Conservation (phyloP, 2,888 invertebrate genomes). For the Heteromyza rotundicornis region DNA sequence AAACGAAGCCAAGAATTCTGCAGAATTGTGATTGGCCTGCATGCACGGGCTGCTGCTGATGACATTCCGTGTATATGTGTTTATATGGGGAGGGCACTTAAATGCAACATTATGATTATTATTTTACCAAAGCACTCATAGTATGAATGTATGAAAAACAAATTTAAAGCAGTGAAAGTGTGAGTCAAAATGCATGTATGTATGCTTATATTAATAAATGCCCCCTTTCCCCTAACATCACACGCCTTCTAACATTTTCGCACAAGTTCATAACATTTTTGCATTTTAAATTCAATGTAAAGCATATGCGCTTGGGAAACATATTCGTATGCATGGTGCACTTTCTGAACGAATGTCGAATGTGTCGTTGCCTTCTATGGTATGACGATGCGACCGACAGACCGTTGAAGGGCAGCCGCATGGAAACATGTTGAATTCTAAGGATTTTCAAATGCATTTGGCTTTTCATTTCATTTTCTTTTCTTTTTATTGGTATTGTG, state of each 20-base stretch:
- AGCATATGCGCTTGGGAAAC: neutral
- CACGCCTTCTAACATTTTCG: neutral
- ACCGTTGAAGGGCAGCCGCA: neutral
- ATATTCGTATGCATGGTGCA: neutral
- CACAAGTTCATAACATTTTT: slow-evolving; percentile 1
- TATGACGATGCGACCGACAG: too few species aligned
- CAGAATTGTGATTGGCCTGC: too few species aligned
- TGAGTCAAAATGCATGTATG: neutral
- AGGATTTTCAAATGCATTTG: neutral
- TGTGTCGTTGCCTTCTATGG: too few species aligned
- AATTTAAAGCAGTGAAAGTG: too few species aligned
- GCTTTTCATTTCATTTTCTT: neutral
- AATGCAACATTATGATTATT: slow-evolving; percentile 1
- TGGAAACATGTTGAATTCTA: neutral
- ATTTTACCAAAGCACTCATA: neutral
- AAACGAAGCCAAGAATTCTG: too few species aligned
- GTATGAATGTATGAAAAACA: too few species aligned
- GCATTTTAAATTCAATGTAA: neutral
- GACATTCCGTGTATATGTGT: too few species aligned
- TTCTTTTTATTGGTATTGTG: neutral
- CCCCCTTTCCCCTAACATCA: too few species aligned
- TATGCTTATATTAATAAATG: too few species aligned
- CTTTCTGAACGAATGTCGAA: too few species aligned
- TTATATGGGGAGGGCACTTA: too few species aligned
- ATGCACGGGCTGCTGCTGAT: too few species aligned